phyloP scores from a whole-genome alignment of 2,888 invertebrate genomes.

The Pherbina coryleti region DNA sequence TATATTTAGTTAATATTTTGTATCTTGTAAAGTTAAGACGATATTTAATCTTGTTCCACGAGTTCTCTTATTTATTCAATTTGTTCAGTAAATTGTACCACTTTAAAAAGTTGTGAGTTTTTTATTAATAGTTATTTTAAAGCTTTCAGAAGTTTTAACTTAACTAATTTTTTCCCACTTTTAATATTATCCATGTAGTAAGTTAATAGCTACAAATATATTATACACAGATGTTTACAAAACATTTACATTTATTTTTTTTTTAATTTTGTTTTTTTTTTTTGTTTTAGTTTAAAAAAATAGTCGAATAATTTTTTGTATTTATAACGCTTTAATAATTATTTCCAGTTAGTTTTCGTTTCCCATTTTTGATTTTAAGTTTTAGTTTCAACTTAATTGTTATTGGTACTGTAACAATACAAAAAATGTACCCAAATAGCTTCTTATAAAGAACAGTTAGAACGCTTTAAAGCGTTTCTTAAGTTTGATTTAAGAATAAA shows the following conservation, averaged over 20 bases:
- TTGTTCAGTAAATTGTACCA: neutral
- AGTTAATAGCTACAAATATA: neutral
- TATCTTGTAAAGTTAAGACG: constrained; percentile 31
- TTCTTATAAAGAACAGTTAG: neutral
- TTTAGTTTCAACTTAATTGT: neutral
- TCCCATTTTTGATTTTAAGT: constrained; percentile 18
- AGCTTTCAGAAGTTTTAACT: constrained; percentile 23
- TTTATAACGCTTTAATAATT: neutral
- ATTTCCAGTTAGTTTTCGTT: constrained; percentile 28
- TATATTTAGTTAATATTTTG: neutral
- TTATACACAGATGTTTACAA: neutral
- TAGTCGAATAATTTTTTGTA: neutral
- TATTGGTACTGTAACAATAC: neutral
- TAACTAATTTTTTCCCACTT: neutral
- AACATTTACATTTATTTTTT: neutral
- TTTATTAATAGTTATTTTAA: neutral
- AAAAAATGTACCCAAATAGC: neutral
- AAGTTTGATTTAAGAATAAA: neutral
- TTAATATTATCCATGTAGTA: too few relatives aligned
- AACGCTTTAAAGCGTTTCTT: neutral
- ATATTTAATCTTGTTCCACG: constrained; percentile 35
- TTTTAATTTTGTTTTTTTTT: neutral
- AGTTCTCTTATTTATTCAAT: neutral
- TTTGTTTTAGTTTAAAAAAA: neutral
- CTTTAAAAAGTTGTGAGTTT: constrained; percentile 7